These are phyloP conservation scores for Pelobates fuscus DNA, from an alignment of 2,113 vertebrate species.

Conservation along the genomic window DNA sequence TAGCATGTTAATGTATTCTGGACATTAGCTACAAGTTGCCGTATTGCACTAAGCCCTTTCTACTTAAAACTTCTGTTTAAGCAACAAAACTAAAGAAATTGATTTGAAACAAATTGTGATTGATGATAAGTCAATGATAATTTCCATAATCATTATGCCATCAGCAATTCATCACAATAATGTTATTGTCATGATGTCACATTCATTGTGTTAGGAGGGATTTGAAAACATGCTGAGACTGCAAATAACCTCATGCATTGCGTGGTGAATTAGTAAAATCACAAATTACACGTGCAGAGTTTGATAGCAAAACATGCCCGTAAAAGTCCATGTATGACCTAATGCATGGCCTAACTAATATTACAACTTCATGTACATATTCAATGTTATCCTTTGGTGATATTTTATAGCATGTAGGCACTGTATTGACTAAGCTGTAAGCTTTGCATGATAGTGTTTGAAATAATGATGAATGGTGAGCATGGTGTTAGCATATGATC, in stretches of 20 bases:
- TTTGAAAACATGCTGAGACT: constrained; percentile 64
- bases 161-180: constrained; percentile 86
- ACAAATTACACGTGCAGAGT: too few species aligned
- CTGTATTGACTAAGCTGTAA: too few species aligned
- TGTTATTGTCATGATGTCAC: constrained; percentile 82
- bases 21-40: constrained; percentile 63
- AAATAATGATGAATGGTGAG: too few species aligned
- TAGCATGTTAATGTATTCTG: constrained; percentile 57
- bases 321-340: too few species aligned
- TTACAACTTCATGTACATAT: too few species aligned
- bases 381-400: too few species aligned
- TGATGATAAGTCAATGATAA: constrained; percentile 82
- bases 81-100: constrained; percentile 64
- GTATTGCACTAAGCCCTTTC: constrained; percentile 63
- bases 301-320: too few species aligned
- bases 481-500: too few species aligned
- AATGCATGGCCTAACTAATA: too few species aligned
- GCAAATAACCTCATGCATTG: background rate
- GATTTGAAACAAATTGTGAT: constrained; percentile 83
- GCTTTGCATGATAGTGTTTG: too few species aligned
- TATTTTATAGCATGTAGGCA: too few species aligned
- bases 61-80: constrained; percentile 70
- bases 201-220: constrained; percentile 75
- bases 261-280: too few species aligned
- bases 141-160: constrained; percentile 86